Evolutionary conservation across 92 coral and sea anemone genomes (phyloP), one percentile per base, ranked within the genome.

Genomic region (Desmophyllum pertusum): DNA sequence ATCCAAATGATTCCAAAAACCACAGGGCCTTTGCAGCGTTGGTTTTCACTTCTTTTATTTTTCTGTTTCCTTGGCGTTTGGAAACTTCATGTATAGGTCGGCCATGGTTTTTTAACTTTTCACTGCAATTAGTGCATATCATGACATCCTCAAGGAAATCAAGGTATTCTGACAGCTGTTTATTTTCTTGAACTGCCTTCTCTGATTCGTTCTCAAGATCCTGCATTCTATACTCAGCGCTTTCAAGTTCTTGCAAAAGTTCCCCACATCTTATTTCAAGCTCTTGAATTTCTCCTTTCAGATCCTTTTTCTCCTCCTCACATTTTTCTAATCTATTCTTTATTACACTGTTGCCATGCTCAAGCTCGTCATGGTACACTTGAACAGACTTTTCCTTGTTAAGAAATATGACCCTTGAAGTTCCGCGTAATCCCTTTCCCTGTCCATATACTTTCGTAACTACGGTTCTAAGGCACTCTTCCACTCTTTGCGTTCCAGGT

Each of bases 11-110:
- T 19, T 89, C 86, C 42, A 89, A 21, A 50, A 89, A 83, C 92
- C 89, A 89, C 38, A 89, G 83, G 23, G 92, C 86, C 76, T 38
- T 89, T 78, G 79, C 77, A 38, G 88, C 88, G 29, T 73, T 89
- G 53, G 85, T 84, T 84, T 67, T 68, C 5, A 88, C 46, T 53
- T 65, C 76, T 50, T 76, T 88, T 50, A 83, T 84, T 59, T 88
- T 88, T 74, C 92, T 27, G 51, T 64, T 81, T 23, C 57, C 70
- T 52, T 84, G 89, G 42, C 89, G 84, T 59, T 41, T 61, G 23
- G 89, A 83, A 18, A 89, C 88, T 21, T 84, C 83, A 38, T 75
- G 66, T 15, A 89, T 41, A 38, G 39, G 78, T 40, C 72, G 85
- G 69, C 83, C 73, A 11, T 71, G 19, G 52, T 89, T 89, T 78